These are phyloP conservation scores for Venusia cambrica DNA, from an alignment of 2,888 invertebrate species.

Conservation along the genomic window DNA sequence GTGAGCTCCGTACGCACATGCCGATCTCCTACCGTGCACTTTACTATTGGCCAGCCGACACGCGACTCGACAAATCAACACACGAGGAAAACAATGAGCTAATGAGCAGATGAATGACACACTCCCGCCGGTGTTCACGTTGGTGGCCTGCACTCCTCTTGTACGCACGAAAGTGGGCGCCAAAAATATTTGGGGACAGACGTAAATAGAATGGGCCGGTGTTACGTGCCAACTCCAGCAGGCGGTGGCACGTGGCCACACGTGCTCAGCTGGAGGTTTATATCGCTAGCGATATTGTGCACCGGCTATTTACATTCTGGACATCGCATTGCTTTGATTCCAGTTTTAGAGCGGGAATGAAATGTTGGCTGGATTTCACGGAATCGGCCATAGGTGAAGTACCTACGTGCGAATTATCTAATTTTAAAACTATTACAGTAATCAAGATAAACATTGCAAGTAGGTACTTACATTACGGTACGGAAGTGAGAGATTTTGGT, in stretches of 20 bases:
- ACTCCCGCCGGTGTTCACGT: slow-evolving; percentile 46
- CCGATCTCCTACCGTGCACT: slow-evolving; percentile 50
- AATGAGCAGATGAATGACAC: slow-evolving; percentile 78
- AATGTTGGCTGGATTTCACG: slow-evolving; percentile 18
- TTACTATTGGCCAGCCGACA: slow-evolving; percentile 64
- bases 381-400: slow-evolving; percentile 8
- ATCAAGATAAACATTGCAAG: too few relatives aligned
- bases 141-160: slow-evolving; percentile 55
- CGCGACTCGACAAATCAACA: slow-evolving; percentile 65
- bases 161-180: slow-evolving; percentile 66
- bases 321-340: slow-evolving; percentile 29
- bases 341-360: slow-evolving; percentile 23
- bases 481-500: slow-evolving; percentile 4
- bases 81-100: slow-evolving; percentile 72
- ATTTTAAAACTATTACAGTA: too few relatives aligned
- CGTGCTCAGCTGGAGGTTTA: slow-evolving; percentile 43
- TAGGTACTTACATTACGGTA: too few relatives aligned
- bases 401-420: too few relatives aligned
- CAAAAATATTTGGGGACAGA: slow-evolving; percentile 75
- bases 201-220: slow-evolving; percentile 68
- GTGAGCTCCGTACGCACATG: slow-evolving; percentile 53
- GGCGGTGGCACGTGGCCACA: slow-evolving; percentile 58
- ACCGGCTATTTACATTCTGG: slow-evolving; percentile 26
- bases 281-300: slow-evolving; percentile 33
- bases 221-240: slow-evolving; percentile 69